Conservation (phyloP, 2,888 invertebrate genomes). For the Drosophila limbata region DNA sequence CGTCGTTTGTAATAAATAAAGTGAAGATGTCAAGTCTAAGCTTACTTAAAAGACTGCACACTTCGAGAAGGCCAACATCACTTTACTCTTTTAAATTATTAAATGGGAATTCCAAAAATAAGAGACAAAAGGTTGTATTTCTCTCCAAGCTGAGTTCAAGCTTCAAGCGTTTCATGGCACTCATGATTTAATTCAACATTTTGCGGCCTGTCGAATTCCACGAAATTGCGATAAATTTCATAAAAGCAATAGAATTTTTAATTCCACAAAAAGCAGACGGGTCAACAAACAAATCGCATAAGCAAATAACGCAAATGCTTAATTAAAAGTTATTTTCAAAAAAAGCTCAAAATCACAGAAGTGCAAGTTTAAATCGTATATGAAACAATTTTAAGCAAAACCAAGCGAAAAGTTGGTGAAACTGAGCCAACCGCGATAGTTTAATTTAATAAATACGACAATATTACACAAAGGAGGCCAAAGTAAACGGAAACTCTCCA, state of each 20-base stretch:
- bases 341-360: slow-evolving; percentile 2
- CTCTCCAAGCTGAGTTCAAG: background rate
- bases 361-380: slow-evolving; percentile 19
- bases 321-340: slow-evolving; percentile 54
- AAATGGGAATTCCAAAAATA: slow-evolving; percentile 9
- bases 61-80: slow-evolving; percentile 3
- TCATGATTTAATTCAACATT: slow-evolving; percentile 18
- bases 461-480: slow-evolving; percentile 56
- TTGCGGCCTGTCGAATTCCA: slow-evolving; percentile 15
- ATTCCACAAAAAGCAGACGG: slow-evolving; percentile 34
- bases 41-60: slow-evolving; percentile 40
- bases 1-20: slow-evolving; percentile 52
- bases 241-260: slow-evolving; percentile 31
- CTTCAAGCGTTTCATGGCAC: background rate
- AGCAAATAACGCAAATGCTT: slow-evolving; percentile 44
- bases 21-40: slow-evolving; percentile 56
- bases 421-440: slow-evolving; percentile 34
- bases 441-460: slow-evolving; percentile 63
- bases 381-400: slow-evolving; percentile 7
- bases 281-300: slow-evolving; percentile 20
- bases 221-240: slow-evolving; percentile 27
- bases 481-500: slow-evolving; percentile 47
- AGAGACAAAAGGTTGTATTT: background rate
- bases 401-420: slow-evolving; percentile 36
- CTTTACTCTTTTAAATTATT: slow-evolving; percentile 42